Evolutionary conservation across 1,140 invertebrate genomes (phyloP).

Genomic region (Caenorhabditis tropicalis): DNA sequence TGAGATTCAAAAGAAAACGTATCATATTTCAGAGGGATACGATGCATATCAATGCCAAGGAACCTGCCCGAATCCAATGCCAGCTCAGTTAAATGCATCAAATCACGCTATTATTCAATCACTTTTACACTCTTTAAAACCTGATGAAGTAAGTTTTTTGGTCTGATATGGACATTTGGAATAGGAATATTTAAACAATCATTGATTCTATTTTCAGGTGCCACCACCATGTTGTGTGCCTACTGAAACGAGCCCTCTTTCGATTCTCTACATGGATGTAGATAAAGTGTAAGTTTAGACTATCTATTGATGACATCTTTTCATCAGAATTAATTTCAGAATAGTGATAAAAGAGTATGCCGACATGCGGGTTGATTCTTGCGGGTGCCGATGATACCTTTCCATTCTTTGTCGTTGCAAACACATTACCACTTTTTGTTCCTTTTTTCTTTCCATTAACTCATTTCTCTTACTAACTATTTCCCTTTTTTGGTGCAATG

Average conservation of each 20-base stretch:
- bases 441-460: not conserved
- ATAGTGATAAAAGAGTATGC: constrained; percentile 95
- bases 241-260: constrained; percentile 85
- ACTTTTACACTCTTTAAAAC: constrained; percentile 89
- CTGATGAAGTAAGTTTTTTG: constrained; percentile 73
- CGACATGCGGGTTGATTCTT: constrained; percentile 91
- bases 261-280: constrained; percentile 91
- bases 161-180: not conserved
- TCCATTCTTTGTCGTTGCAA: not conserved
- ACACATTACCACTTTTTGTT: constrained; percentile 30
- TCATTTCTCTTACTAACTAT: not conserved
- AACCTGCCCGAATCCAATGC: constrained; percentile 88
- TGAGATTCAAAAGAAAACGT: not conserved
- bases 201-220: constrained; percentile 72
- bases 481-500: constrained; percentile 5
- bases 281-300: constrained; percentile 75
- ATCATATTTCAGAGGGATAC: constrained; percentile 78
- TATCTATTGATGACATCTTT: no score
- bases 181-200: no score
- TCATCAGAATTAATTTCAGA: constrained; percentile 74
- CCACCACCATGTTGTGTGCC: constrained; percentile 92
- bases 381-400: constrained; percentile 85
- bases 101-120: constrained; percentile 98
- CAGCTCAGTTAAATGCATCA: constrained; percentile 91
- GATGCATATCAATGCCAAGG: constrained; percentile 94